These are phyloP conservation scores for Colletes latitarsis DNA, from an alignment of 1,140 invertebrate species.

Conservation along the genomic window DNA sequence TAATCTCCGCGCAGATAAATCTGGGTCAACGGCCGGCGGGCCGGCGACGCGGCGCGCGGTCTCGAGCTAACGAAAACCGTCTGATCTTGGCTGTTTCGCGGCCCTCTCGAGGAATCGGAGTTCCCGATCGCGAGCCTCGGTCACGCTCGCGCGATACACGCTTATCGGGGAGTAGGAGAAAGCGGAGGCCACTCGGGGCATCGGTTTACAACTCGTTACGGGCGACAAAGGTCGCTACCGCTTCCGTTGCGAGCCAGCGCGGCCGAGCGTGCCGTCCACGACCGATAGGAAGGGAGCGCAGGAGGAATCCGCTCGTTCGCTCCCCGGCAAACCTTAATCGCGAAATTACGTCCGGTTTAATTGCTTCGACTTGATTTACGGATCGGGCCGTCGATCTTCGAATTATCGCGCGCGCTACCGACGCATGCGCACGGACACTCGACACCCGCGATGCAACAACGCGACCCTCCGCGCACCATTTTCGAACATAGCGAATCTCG, in stretches of 20 bases:
- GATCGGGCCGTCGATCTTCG: conserved; percentile 68
- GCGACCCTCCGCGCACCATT: too few relatives aligned
- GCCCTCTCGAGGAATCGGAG: neutral
- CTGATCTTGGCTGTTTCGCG: neutral
- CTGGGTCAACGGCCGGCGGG: neutral
- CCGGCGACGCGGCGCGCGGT: neutral
- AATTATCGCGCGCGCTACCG: conserved; percentile 50
- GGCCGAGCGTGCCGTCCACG: neutral
- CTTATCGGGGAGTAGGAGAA: conserved; percentile 17
- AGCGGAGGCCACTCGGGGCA: conserved; percentile 41
- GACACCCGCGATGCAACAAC: too few relatives aligned
- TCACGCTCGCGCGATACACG: neutral
- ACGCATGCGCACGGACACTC: too few relatives aligned
- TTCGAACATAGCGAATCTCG: too few relatives aligned
- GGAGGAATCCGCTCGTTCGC: conserved; percentile 6
- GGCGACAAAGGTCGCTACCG: conserved; percentile 58
- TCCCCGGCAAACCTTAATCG: conserved; percentile 66
- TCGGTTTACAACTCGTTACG: conserved; percentile 50
- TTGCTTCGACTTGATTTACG: conserved; percentile 70
- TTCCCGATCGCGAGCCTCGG: neutral
- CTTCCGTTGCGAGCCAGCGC: conserved; percentile 42
- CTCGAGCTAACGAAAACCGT: conserved; percentile 25
- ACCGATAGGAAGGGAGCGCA: neutral
- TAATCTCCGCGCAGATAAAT: neutral
- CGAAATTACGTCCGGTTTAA: conserved; percentile 70